Evolutionary conservation across 2,113 vertebrate genomes (phyloP).

Genomic region (Chauna torquata): DNA sequence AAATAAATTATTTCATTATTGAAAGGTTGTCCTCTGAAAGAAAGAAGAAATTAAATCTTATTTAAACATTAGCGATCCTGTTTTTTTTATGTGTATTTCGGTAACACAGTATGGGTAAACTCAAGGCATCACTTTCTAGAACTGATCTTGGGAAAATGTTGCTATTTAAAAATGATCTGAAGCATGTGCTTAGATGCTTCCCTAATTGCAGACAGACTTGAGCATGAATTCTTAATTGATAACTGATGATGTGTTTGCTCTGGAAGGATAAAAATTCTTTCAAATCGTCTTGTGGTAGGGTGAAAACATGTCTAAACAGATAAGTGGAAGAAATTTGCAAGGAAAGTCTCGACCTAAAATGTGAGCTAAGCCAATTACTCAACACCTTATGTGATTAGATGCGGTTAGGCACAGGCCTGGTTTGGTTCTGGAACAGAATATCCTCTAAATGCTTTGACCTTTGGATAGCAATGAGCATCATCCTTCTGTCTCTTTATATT

Average conservation of each 20-base stretch:
- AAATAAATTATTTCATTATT: background rate
- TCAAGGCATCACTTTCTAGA: background rate
- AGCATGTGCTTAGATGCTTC: background rate
- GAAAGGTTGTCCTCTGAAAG: background rate
- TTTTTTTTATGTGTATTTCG: background rate
- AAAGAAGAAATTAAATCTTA: background rate
- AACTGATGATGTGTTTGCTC: background rate
- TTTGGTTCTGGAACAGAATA: background rate
- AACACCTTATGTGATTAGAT: background rate
- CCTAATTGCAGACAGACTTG: background rate
- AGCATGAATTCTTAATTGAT: background rate
- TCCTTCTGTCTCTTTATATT: slow-evolving; percentile 58
- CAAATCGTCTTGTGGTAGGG: background rate
- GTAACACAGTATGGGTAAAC: background rate
- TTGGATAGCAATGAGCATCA: background rate
- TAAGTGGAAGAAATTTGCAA: background rate
- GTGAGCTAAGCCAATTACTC: background rate
- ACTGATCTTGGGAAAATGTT: background rate
- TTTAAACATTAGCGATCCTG: background rate
- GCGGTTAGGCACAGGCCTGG: background rate
- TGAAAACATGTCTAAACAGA: background rate
- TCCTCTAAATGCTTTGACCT: slow-evolving; percentile 21
- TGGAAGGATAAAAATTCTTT: background rate
- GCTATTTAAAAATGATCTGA: background rate
- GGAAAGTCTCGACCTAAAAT: background rate